Percentiles rank a stretch among this genome's conserved stretches.
Evolutionary conservation across 2,888 invertebrate genomes (phyloP).

Genomic region (Plagodis pulveraria): DNA sequence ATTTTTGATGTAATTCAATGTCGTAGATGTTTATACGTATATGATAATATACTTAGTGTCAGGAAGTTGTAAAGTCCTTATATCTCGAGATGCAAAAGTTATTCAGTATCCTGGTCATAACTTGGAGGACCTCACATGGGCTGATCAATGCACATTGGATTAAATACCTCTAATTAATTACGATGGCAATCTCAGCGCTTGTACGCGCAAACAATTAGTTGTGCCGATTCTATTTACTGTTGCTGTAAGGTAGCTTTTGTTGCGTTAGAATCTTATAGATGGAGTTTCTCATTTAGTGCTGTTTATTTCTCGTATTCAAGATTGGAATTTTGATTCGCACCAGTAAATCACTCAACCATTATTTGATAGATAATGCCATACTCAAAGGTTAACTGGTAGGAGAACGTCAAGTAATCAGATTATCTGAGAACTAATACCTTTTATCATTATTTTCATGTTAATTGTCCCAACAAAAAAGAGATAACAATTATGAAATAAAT

Average conservation of each 20-base stretch:
- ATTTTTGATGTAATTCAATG: conserved; percentile 13
- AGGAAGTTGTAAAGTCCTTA: conserved; percentile 3
- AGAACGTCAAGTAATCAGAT: conserved; percentile 5
- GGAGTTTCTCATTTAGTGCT: conserved; percentile 44
- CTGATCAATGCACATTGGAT: conserved; percentile 66
- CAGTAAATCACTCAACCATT: conserved; percentile 15
- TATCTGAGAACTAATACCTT: conserved; percentile 1
- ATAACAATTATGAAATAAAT: too few relatives aligned
- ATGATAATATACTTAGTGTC: conserved; percentile 3
- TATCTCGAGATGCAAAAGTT: conserved; percentile 2
- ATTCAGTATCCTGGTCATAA: conserved; percentile 36
- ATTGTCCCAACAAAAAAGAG: too few relatives aligned
- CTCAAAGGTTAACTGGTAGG: conserved; percentile 23
- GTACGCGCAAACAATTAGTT: conserved; percentile 71
- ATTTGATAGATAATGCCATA: conserved; percentile 18
- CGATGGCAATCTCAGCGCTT: conserved; percentile 63
- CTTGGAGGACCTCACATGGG: conserved; percentile 62
- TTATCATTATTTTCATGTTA: too few relatives aligned
- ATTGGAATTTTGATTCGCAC: conserved; percentile 24
- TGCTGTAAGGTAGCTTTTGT: conserved; percentile 50
- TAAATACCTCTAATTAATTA: conserved; percentile 78
- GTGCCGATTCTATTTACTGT: conserved; percentile 32
- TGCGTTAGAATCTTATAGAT: conserved; percentile 48
- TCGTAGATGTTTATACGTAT: conserved; percentile 2
- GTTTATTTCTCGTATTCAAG: conserved; percentile 21